Base-by-base conservation (phyloP, 2,113 vertebrate species). In the Pogonocichla stellata region DNA sequence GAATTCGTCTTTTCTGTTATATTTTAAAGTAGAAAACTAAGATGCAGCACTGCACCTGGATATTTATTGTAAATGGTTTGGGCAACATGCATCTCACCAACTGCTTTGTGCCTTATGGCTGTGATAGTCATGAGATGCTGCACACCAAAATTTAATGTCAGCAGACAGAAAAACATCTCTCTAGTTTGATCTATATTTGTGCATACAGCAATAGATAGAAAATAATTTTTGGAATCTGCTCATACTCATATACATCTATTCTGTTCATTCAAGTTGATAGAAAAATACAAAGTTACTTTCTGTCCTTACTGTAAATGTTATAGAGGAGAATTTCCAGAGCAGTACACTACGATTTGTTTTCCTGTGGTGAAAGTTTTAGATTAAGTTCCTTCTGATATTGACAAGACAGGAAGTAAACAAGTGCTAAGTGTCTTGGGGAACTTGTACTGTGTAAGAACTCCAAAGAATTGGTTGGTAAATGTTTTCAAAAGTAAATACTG, bases 201-300 rank as follows among this genome's bases (percentile, higher is more conserved):
- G 8, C 36, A 16, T 42, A 16, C 33, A 64, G 26, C 28, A 73
- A 70, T 2, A 36, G 18, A 42, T 6, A 57, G n/a, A 61, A 58
- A 88, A 38, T 38, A 0, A 26, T 58, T 71, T 56, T 56, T 71
- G 34, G 6, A 54, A 54, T 79, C 42, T 58, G 14, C 24, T 57
- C 1, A 0, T 12, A 24, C 26, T 43, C 1, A 0, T 12, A 26
- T 54, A 8, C 1, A 4, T n/a, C 26, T 81, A 14, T 80, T 69
- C 20, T 56, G 45, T 58, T 31, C 36, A 33, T 80, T 87, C 51
- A 43, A 66, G 36, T 86, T 65, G 66, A 58, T 25, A 78, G 42
- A 79, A 79, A 42, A 29, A 58, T 1, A 54, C 7, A 36, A 53
- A 66, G 7, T 18, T 38, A 19, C 29, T 80, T 70, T 84, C 80